These are phyloP conservation scores for Drosophila baimaii DNA, from an alignment of 1,140 invertebrate genomes.

Conservation along the genomic window DNA sequence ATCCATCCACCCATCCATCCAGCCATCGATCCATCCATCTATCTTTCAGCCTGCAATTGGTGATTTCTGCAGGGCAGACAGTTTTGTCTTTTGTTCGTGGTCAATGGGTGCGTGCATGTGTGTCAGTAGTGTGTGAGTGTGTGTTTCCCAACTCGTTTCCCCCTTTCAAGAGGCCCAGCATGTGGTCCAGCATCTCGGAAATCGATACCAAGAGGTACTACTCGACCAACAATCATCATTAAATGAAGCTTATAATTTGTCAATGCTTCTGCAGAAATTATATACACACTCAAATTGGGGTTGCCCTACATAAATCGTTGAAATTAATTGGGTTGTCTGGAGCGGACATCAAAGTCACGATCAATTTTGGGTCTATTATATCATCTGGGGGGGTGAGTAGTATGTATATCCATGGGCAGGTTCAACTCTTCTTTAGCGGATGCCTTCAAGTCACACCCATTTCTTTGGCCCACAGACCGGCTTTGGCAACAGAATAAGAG, in stretches of 20 bases:
- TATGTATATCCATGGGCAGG: constrained; percentile 5
- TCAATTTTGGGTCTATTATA: constrained; percentile 34
- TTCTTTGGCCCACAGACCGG: constrained; percentile 46
- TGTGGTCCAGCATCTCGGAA: constrained; percentile 16
- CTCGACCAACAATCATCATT: constrained; percentile 13
- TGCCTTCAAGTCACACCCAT: constrained; percentile 47
- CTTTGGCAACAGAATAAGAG: constrained; percentile 41
- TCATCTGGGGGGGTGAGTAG: constrained; percentile 21
- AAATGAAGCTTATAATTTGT: constrained; percentile 36
- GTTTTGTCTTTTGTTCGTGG: constrained; percentile 42
- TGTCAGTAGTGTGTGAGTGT: no score
- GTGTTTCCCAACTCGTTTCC: constrained; percentile 28
- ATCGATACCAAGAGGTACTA: constrained; percentile 6
- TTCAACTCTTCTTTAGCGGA: constrained; percentile 3
- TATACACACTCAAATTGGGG: constrained; percentile 6
- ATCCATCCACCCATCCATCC: constrained; percentile 15
- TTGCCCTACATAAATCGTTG: constrained; percentile 31
- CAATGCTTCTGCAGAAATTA: constrained; percentile 38
- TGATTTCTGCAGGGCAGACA: constrained; percentile 33
- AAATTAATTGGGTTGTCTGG: constrained; percentile 27
- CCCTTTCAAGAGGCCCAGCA: constrained; percentile 27
- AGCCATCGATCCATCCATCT: constrained; percentile 9
- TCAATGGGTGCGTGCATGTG: constrained; percentile 37
- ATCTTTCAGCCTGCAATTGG: constrained; percentile 30
- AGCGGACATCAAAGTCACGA: constrained; percentile 11